These are phyloP conservation scores for Lipophrys pholis DNA, from an alignment of 2,113 vertebrate genomes.

Conservation along the genomic window DNA sequence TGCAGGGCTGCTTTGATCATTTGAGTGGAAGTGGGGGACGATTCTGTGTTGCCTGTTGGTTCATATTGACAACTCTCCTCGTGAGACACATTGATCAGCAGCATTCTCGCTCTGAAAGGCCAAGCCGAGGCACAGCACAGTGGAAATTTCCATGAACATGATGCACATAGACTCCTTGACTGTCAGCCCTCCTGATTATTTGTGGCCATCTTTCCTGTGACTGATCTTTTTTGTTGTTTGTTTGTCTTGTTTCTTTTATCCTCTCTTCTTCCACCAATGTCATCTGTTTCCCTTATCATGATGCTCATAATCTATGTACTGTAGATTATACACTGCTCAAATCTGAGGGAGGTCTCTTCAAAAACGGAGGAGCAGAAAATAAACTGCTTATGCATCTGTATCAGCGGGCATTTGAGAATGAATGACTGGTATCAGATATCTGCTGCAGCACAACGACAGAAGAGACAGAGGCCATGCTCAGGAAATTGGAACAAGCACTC, in stretches of 20 bases:
- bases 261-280: background rate
- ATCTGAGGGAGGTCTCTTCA: too few species aligned
- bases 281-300: too few species aligned
- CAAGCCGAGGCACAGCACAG: background rate
- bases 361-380: conserved; percentile 8
- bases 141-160: background rate
- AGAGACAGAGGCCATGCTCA: conserved; percentile 12
- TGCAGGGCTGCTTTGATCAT: background rate
- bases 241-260: background rate
- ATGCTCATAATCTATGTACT: too few species aligned
- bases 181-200: background rate
- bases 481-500: conserved; percentile 45
- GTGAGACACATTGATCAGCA: conserved; percentile 7
- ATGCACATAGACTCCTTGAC: background rate
- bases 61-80: background rate
- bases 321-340: too few species aligned
- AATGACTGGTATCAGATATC: conserved; percentile 21
- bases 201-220: background rate
- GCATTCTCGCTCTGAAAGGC: background rate
- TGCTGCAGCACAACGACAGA: background rate
- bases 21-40: background rate
- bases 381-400: conserved; percentile 5
- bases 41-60: background rate
- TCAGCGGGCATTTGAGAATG: background rate
- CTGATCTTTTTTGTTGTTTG: background rate